Conservation (phyloP, 2,113 vertebrate genomes). For the Semnornis frantzii region DNA sequence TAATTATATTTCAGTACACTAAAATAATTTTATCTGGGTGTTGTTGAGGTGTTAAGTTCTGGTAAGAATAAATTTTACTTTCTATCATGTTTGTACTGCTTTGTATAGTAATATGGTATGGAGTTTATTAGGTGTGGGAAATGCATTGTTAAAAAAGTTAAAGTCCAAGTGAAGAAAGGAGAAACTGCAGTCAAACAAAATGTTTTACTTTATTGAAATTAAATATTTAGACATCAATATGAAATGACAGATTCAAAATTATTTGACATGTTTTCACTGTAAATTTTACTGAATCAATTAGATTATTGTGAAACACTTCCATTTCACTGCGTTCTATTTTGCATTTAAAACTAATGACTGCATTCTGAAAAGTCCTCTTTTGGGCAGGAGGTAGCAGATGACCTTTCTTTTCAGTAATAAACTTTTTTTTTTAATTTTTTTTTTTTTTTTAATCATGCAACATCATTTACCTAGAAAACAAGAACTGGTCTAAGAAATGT, state of each 20-base stretch:
- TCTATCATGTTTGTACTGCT: neutral
- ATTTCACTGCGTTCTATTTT: neutral
- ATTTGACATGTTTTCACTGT: neutral
- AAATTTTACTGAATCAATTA: neutral
- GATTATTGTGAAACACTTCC: constrained; percentile 1
- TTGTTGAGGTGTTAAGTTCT: neutral
- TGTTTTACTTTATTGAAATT: neutral
- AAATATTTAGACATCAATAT: neutral
- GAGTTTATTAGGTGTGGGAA: neutral
- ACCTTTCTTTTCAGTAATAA: neutral
- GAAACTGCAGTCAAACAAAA: neutral
- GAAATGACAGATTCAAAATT: neutral
- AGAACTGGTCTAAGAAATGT: neutral
- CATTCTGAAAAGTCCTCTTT: neutral
- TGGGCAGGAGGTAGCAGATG: neutral
- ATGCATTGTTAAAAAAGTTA: neutral
- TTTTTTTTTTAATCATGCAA: neutral
- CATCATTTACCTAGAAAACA: neutral
- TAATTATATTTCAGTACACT: neutral
- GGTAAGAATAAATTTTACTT: neutral
- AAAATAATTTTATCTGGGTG: neutral
- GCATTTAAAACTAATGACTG: neutral
- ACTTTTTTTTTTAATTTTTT: neutral
- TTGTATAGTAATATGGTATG: neutral
- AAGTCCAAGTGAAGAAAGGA: neutral